phyloP scores from a whole-genome alignment of 2,797 vertebrate genomes.

The Eptatretus atami region DNA sequence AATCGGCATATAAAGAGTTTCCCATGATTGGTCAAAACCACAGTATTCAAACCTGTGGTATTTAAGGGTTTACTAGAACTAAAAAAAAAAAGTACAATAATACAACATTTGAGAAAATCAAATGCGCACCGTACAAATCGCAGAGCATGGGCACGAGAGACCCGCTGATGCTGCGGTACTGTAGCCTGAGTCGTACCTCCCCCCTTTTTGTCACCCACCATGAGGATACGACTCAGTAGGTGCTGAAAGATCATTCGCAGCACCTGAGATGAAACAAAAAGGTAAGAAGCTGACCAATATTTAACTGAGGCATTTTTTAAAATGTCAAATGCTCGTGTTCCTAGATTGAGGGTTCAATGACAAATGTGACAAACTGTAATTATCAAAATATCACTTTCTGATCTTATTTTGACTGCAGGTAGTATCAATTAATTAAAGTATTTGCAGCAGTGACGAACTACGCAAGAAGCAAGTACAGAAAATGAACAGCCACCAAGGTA shows the following conservation, averaged over 20 bases:
- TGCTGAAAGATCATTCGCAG: conserved; percentile 26
- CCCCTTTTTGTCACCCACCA: conserved; percentile 22
- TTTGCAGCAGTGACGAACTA: too few species aligned
- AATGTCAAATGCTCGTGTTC: not conserved
- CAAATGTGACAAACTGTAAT: not conserved
- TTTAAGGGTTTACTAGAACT: too few species aligned
- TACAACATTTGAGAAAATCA: too few species aligned
- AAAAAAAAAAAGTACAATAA: too few species aligned
- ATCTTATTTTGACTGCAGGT: too few species aligned
- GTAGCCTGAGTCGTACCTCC: conserved; percentile 14
- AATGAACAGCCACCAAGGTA: too few species aligned
- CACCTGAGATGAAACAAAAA: conserved; percentile 17
- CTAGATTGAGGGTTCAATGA: not conserved
- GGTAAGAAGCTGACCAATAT: not conserved
- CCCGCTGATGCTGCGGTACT: conserved; percentile 16
- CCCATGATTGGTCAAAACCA: too few species aligned
- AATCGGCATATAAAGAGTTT: too few species aligned
- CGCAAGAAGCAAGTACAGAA: too few species aligned
- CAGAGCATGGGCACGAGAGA: conserved; percentile 26
- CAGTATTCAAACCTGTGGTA: too few species aligned
- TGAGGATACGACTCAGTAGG: conserved; percentile 37
- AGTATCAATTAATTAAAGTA: too few species aligned
- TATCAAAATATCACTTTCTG: not conserved
- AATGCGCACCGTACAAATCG: conserved; percentile 40
- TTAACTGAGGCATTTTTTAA: not conserved